Evolutionary conservation across 1,140 invertebrate species (phyloP).

Genomic region (Pollicipes pollicipes): DNA sequence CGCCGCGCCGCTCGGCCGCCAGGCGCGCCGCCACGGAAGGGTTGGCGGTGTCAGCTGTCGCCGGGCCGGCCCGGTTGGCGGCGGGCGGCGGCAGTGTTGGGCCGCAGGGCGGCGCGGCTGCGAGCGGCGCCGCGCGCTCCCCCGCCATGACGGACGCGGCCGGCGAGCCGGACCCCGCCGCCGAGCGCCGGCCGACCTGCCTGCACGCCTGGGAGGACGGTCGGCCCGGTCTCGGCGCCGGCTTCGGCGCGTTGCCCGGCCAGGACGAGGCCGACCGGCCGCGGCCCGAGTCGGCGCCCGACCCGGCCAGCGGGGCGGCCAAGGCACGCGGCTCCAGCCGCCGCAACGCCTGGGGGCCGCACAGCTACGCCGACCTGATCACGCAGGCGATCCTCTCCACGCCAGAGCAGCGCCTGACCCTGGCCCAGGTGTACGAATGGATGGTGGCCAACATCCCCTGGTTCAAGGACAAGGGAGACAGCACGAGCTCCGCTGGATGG

Average conservation of each 20-base stretch:
- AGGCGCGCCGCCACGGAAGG: not conserved
- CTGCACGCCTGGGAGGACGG: not conserved
- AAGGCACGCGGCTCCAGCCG: slow-evolving; percentile 33
- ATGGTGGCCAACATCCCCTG: slow-evolving; percentile 99
- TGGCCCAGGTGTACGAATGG: slow-evolving; percentile 98
- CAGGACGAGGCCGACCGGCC: not conserved
- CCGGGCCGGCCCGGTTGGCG: not conserved
- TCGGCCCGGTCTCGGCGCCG: not conserved
- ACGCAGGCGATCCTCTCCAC: slow-evolving; percentile 93
- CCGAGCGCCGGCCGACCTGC: no score
- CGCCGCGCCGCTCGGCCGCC: no score
- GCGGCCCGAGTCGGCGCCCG: not conserved
- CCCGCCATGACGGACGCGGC: not conserved
- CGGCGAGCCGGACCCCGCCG: not conserved
- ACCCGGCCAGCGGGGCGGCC: no score
- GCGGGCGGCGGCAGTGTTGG: not conserved
- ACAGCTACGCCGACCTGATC: slow-evolving; percentile 97
- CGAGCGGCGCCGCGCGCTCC: no score
- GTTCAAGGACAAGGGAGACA: slow-evolving; percentile 99
- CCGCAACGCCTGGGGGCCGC: slow-evolving; percentile 93
- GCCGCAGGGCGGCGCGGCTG: not conserved
- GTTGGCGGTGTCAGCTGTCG: not conserved
- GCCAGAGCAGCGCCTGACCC: slow-evolving; percentile 82
- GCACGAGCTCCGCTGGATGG: slow-evolving; percentile 98
- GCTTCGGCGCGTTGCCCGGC: not conserved